Conservation (phyloP, 2,113 vertebrate species). For the Toxotes jaculatrix region DNA sequence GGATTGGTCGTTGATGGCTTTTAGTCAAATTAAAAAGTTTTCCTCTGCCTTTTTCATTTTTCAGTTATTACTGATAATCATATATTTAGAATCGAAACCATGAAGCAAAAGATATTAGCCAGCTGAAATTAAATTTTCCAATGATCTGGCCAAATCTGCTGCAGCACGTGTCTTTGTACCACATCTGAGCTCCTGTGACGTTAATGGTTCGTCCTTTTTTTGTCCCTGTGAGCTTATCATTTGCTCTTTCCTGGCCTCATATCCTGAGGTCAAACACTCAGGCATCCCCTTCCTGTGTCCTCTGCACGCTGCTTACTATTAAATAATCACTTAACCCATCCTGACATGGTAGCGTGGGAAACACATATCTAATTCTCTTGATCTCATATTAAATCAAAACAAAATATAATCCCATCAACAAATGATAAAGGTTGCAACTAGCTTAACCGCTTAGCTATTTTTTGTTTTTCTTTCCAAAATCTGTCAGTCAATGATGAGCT, state of each 20-base stretch:
- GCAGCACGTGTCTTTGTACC: slow-evolving; percentile 7
- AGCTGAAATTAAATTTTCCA: background rate
- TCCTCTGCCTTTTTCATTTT: background rate
- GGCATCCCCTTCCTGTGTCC: slow-evolving; percentile 52
- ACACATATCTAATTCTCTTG: background rate
- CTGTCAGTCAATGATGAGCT: slow-evolving; percentile 46
- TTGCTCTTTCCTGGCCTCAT: slow-evolving; percentile 49
- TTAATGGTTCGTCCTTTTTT: slow-evolving; percentile 53
- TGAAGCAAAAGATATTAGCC: background rate
- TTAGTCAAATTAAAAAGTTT: background rate
- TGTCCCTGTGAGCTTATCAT: slow-evolving; percentile 44
- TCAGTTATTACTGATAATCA: background rate
- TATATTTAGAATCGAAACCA: background rate
- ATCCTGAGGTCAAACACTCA: slow-evolving; percentile 60
- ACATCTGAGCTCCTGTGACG: slow-evolving; percentile 22
- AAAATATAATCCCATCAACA: slow-evolving; percentile 12
- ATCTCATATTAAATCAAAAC: slow-evolving; percentile 18
- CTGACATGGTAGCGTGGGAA: slow-evolving; percentile 1
- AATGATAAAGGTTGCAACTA: background rate
- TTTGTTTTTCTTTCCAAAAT: slow-evolving; percentile 20
- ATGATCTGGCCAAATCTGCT: background rate
- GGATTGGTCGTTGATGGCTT: background rate
- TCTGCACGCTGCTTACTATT: background rate
- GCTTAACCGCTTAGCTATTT: background rate
- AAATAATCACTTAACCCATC: slow-evolving; percentile 20